Evolutionary conservation across 2,113 vertebrate genomes (phyloP), one percentile per base, ranked within the genome.

Genomic region (Cercocebus atys): DNA sequence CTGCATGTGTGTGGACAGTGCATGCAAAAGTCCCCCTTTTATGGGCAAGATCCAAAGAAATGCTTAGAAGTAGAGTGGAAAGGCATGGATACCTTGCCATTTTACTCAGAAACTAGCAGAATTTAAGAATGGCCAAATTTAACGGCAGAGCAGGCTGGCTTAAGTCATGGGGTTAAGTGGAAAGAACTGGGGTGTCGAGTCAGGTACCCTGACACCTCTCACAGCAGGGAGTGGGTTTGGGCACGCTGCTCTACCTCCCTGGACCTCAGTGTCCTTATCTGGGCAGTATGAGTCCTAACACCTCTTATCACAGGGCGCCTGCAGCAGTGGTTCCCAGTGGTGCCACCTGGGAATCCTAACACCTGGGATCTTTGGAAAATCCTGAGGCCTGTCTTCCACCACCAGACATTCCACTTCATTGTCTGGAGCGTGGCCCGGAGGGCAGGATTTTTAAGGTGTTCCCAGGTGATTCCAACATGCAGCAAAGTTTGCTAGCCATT

Each of bases 1-100:
- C 78, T 16, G 13, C 25, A 27, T 20, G 25, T 55, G 12, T 55
- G 85, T 76, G 61, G 47, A 64, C 40, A 45, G 47, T 38, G 18
- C n/a, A 13, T 72, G 61, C 23, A 52, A 50, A 95, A 75, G 35
- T 57, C 75, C 72, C 30, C 45, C 22, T 73, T 61, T 66, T 82
- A 72, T 94, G 91, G 47, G 64, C 79, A 75, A 45, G 23, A 93
- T 61, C 27, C 79, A 91, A 66, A 93, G 86, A 94, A 79, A 86
- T 76, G n/a, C n/a, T 72, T 86, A 4, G 27, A 27, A 89, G 25
- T 17, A 73, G 32, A 61, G 82, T 32, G 61, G 86, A 73, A 88
- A 85, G 45, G 57, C 52, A 18, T 45, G 35, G 27, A 18, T 22
- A 75, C 27, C 13, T 70, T 47, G 61, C 25, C 9, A 25, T 73